phyloP scores from a whole-genome alignment of 2,113 vertebrate species.

The Alces alces region DNA sequence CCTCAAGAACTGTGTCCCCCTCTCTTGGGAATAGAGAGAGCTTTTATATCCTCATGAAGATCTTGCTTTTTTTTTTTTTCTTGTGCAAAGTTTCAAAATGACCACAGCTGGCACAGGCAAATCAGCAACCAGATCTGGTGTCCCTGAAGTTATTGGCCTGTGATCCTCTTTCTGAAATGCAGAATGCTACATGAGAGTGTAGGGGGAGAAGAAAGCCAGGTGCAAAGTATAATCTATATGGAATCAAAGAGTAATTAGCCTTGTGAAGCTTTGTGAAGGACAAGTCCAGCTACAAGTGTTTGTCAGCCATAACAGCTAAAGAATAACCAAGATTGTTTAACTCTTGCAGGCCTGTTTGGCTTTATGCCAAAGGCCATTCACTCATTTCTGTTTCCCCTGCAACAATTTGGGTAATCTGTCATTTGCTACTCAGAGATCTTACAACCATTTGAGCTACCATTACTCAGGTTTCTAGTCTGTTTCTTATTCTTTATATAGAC shows the following conservation, averaged over 20 bases:
- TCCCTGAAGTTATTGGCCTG: neutral
- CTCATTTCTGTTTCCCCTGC: neutral
- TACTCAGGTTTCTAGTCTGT: neutral
- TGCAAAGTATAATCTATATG: neutral
- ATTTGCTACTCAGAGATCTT: neutral
- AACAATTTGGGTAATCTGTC: neutral
- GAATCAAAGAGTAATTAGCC: neutral
- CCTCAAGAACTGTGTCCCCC: neutral
- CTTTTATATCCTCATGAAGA: neutral
- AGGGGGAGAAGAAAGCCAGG: neutral
- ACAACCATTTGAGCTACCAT: neutral
- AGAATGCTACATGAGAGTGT: neutral
- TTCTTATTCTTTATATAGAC: neutral
- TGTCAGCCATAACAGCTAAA: neutral
- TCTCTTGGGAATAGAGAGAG: neutral
- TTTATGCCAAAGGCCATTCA: neutral
- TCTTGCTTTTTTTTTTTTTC: neutral
- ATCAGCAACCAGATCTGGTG: neutral
- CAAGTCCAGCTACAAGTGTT: neutral
- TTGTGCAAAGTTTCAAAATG: neutral
- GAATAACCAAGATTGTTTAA: neutral
- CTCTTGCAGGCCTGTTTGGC: neutral
- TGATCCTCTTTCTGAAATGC: neutral
- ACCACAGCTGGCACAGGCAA: neutral
- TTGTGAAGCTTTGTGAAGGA: neutral